Evolutionary conservation across 1,140 invertebrate species (phyloP), one percentile per base, ranked within the genome.

Genomic region (Paracyclopina nana): DNA sequence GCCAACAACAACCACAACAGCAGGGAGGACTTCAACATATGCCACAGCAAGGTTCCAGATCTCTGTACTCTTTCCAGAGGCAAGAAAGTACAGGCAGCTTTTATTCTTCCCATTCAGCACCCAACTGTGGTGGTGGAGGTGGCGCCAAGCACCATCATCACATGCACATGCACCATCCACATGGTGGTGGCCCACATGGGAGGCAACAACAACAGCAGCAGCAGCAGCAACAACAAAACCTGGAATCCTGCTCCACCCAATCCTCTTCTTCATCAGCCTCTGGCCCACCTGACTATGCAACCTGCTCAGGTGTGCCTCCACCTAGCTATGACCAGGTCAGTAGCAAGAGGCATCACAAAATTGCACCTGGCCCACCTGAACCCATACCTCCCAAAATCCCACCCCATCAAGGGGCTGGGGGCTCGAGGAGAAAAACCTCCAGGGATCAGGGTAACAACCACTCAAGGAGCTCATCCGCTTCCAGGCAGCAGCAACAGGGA

Each of bases 211-310:
- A n/a, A n/a, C 34, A 38, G 20, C 34, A n/a, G 9, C 34, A 20
- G 3, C 34, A 38, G 5, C 2, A 16, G 3, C 34, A 38, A n/a
- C 34, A 38, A 16, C 34, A n/a, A n/a, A 38, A 38, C 34, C 20
- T 20, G 5, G 42, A 44, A 24, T 44, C 42, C n/a, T 44, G 42
- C 24, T 44, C 42, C 12, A 44, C 42, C n/a, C 42, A 44, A 22
- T 20, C 16, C n/a, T 44, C 42, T n/a, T 44, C 42, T 20, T 44
- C 42, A 5, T 44, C 42, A 4, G 42, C 42, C n/a, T 44, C 42
- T 20, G 42, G 14, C 16, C 42, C 42, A 14, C 42, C 42, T 44
- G 42, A 44, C 24, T 44, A 44, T 44, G 42, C 42, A 5, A 44
- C 42, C 3, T 44, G 42, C 42, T 20, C 16, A 20, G 42, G 42